Percentiles rank a stretch among this genome's conserved stretches.
Conservation (phyloP, 2,113 vertebrate genomes). For the Todiramphus saurophagus region DNA sequence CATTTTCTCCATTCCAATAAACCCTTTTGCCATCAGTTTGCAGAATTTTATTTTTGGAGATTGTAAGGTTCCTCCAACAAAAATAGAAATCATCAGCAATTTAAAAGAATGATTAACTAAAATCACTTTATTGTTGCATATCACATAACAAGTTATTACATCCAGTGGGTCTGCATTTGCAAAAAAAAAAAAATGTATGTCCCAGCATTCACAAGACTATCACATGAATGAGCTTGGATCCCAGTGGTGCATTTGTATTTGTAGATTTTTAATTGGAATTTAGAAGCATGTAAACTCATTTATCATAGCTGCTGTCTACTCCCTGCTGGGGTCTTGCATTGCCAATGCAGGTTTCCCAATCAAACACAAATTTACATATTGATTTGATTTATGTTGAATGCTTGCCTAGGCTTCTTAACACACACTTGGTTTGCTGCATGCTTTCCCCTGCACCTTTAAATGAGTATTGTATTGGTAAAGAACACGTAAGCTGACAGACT, state of each 20-base stretch:
- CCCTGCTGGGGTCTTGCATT: constrained; percentile 18
- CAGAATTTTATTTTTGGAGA: not conserved
- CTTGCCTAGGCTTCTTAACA: not conserved
- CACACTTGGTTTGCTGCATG: not conserved
- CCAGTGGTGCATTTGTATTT: not conserved
- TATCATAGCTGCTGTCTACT: constrained; percentile 19
- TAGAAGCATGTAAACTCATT: constrained; percentile 2
- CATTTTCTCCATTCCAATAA: not conserved
- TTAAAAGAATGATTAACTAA: not conserved
- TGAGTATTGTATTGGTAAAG: not conserved
- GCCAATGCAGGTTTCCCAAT: not conserved
- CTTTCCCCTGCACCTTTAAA: not conserved
- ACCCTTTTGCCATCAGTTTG: not conserved
- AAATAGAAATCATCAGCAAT: not conserved
- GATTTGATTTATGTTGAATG: constrained; percentile 43
- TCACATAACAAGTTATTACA: not conserved
- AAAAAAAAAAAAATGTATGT: not conserved
- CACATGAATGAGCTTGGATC: not conserved
- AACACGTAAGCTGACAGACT: not conserved
- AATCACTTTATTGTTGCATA: not conserved
- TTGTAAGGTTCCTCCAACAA: not conserved
- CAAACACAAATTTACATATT: constrained; percentile 14
- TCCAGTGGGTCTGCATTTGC: not conserved
- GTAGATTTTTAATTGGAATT: constrained; percentile 13
- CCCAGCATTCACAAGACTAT: not conserved